phyloP scores from a whole-genome alignment of 2,888 invertebrate species.

The Yponomeuta cagnagella region DNA sequence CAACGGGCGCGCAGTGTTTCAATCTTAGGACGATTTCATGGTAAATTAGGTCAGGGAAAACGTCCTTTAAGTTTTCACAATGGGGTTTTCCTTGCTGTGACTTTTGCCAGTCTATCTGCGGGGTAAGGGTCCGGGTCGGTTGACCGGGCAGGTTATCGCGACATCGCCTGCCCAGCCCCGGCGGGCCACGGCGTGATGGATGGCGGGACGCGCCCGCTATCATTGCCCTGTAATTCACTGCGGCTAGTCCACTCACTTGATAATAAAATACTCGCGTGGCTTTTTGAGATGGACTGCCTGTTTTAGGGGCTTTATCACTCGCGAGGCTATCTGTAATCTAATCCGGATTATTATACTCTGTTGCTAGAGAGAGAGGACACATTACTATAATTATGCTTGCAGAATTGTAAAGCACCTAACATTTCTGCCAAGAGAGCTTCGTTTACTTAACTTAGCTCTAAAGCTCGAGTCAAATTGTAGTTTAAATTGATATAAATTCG shows the following conservation, averaged over 20 bases:
- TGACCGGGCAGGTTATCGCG: constrained; percentile 5
- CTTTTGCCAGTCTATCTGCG: not conserved
- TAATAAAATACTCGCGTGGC: not conserved
- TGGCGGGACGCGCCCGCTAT: constrained; percentile 41
- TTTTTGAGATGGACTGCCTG: constrained; percentile 1
- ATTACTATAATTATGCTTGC: too few relatives aligned
- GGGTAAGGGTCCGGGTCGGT: not conserved
- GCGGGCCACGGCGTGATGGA: constrained; percentile 51
- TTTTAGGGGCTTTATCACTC: constrained; percentile 2
- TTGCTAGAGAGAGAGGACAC: not conserved
- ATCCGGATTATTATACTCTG: not conserved
- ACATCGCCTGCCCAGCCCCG: constrained; percentile 35
- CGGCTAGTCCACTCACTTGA: constrained; percentile 4
- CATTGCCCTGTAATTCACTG: constrained; percentile 34
- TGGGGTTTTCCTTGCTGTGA: not conserved
- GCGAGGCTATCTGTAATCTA: constrained; percentile 39
- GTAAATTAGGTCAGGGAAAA: constrained; percentile 49
- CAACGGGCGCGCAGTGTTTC: constrained; percentile 67
- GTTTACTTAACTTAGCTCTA: too few relatives aligned
- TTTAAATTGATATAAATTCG: too few relatives aligned
- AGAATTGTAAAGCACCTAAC: too few relatives aligned
- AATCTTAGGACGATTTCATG: constrained; percentile 71
- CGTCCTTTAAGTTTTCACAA: not conserved
- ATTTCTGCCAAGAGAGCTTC: too few relatives aligned
- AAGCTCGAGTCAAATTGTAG: too few relatives aligned